A percentile compares a stretch with the other conserved stretches of the same genome.
Evolutionary conservation across 2,797 vertebrate genomes (phyloP).

Genomic region (Acestrorhynchus altus): DNA sequence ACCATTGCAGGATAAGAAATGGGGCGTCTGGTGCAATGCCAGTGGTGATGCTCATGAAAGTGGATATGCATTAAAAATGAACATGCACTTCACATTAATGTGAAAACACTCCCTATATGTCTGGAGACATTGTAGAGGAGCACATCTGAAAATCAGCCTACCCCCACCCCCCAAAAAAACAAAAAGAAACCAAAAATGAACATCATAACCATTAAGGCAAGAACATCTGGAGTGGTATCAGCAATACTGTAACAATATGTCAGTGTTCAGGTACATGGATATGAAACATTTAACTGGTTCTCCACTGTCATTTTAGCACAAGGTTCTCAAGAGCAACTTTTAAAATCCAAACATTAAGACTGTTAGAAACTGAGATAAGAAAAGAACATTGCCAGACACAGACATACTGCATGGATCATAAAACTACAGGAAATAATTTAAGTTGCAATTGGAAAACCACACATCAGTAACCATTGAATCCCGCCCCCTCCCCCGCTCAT

Average conservation of each 20-base stretch:
- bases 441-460: conserved; percentile 80
- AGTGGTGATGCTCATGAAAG: conserved; percentile 72
- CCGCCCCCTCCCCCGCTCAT: conserved; percentile 42
- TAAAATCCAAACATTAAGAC: conserved; percentile 74
- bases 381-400: conserved; percentile 82
- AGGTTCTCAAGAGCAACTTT: conserved; percentile 73
- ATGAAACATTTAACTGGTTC: conserved; percentile 81
- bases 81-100: conserved; percentile 88
- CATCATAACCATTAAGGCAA: conserved; percentile 99
- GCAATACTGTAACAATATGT: conserved; percentile 83
- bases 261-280: conserved; percentile 80
- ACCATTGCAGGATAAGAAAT: conserved; percentile 75
- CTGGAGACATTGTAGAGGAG: conserved; percentile 66
- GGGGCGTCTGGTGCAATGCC: conserved; percentile 77
- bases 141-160: conserved; percentile 54
- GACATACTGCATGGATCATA: conserved; percentile 78
- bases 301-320: conserved; percentile 80
- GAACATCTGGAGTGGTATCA: conserved; percentile 94
- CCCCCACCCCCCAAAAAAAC: conserved; percentile 35
- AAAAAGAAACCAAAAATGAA: conserved; percentile 70
- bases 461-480: conserved; percentile 69
- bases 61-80: conserved; percentile 79
- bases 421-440: conserved; percentile 84
- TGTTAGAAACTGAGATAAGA: conserved; percentile 76
- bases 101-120: conserved; percentile 80